Percentiles rank a stretch among this genome's conserved stretches.
These are phyloP conservation scores for Drosophila percnosoma DNA, from an alignment of 2,888 invertebrate species.

Conservation along the genomic window DNA sequence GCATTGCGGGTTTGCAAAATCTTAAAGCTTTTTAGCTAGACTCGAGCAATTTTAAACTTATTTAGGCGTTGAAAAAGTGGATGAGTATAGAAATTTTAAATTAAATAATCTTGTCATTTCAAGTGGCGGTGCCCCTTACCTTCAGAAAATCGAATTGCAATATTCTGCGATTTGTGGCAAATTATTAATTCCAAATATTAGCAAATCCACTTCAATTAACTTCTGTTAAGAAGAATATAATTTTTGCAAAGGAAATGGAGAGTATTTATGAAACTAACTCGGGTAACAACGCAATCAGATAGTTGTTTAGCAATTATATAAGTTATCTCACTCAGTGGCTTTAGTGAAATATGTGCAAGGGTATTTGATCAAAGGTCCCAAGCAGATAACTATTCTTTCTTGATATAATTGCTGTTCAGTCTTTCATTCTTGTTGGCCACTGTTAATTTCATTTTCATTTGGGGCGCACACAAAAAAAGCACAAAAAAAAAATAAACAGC, in stretches of 20 bases:
- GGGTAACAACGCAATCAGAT: neutral
- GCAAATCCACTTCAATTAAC: neutral
- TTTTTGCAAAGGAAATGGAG: neutral
- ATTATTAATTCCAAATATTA: neutral
- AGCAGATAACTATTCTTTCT: neutral
- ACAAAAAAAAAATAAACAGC: constrained; percentile 29
- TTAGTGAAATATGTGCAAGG: neutral
- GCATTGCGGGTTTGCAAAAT: neutral
- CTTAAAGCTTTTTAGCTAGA: neutral
- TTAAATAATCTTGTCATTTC: neutral
- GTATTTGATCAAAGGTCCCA: constrained; percentile 8
- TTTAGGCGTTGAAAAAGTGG: neutral
- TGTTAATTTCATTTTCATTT: constrained; percentile 69
- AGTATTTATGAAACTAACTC: neutral
- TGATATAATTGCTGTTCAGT: constrained; percentile 40
- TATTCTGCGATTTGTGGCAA: neutral
- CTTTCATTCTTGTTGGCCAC: constrained; percentile 33
- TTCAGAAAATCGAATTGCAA: neutral
- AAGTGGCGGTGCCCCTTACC: too few relatives aligned
- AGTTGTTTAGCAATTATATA: neutral
- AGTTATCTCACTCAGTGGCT: neutral
- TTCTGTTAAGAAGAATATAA: neutral
- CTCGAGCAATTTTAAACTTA: neutral
- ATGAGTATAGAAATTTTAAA: neutral
- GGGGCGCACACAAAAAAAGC: constrained; percentile 34